These are phyloP conservation scores for Sycophila texana DNA, from an alignment of 2,888 invertebrate species.

Conservation along the genomic window DNA sequence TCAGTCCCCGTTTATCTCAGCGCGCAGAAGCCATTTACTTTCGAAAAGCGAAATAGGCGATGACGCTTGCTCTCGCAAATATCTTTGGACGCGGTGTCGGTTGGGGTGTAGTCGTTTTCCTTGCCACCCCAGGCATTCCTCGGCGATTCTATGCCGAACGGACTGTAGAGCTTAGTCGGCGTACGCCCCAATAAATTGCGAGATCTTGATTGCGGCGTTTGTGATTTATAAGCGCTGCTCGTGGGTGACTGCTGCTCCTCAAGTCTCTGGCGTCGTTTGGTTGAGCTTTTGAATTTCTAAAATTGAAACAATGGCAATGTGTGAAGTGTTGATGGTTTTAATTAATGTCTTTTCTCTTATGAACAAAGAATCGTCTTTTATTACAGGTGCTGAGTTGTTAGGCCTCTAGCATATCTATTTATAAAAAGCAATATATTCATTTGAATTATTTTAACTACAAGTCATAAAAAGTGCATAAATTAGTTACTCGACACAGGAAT, in stretches of 20 bases:
- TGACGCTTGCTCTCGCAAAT: slow-evolving; percentile 58
- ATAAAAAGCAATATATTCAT: no score
- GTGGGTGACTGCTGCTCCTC: slow-evolving; percentile 77
- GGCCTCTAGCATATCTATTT: not conserved
- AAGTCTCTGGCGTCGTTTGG: slow-evolving; percentile 77
- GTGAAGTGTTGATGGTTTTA: slow-evolving; percentile 17
- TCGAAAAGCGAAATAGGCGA: slow-evolving; percentile 68
- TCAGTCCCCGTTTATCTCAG: slow-evolving; percentile 64
- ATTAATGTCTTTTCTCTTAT: not conserved
- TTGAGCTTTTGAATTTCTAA: slow-evolving; percentile 78
- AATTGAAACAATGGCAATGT: slow-evolving; percentile 52
- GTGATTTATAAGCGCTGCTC: slow-evolving; percentile 67
- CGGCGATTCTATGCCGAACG: slow-evolving; percentile 86
- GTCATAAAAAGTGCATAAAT: no score
- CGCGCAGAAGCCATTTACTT: slow-evolving; percentile 68
- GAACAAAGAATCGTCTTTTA: not conserved
- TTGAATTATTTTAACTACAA: no score
- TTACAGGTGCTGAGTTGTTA: slow-evolving; percentile 21
- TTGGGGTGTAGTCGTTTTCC: slow-evolving; percentile 73
- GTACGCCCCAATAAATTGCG: slow-evolving; percentile 80
- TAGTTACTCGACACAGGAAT: no score
- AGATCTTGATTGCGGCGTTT: slow-evolving; percentile 76
- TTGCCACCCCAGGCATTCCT: slow-evolving; percentile 75
- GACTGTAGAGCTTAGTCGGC: slow-evolving; percentile 86
- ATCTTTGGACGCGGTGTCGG: slow-evolving; percentile 41